Base-by-base conservation (phyloP, 1,140 invertebrate genomes). In the Euglossa dilemma region DNA sequence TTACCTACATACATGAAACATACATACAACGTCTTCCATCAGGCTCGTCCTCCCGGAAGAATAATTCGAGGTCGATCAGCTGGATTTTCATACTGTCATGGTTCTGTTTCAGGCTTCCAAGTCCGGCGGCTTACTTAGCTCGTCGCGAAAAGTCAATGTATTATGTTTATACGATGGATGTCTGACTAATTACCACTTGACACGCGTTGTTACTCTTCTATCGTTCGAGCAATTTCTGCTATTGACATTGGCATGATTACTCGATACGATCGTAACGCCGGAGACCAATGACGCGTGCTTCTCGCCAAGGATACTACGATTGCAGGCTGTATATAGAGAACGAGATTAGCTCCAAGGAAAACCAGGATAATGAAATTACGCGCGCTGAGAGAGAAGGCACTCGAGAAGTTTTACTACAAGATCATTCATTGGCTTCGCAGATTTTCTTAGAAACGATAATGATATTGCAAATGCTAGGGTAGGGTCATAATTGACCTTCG, bases 321-420 rank as follows among this genome's bases (percentile, higher is more conserved):
- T 59, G 56, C 57, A 45, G 47, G 43, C 76, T 76, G 57, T 82
- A 83, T 80, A 63, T 74, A 67, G 69, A 77, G 77, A 84, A 77
- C 80, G 72, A 71, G 83, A 88, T 85, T 74, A 80, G 71, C 83
- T 70, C 77, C 87, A 88, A 88, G 87, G 87, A 85, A 83, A 87
- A 83, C 86, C 61, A 67, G 86, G 81, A 73, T 87, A 87, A 87
- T 76, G 69, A 52, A 67, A 87, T 84, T 75, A 52, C 67, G 69
- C n/a, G 69, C 16, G 59, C n/a, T n/a, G n/a, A n/a, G 59, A 28
- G 67, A 82, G 83, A 85, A 75, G 61, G 73, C 20, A n/a, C 23
- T 5, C 7, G 23, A 54, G 63, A 54, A 28, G 12, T 16, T 66
- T n/a, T 47, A 20, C 7, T 8, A 11, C n/a, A 9, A 25, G 43